Conservation (phyloP, 1,140 invertebrate genomes). For the Parasteatoda tepidariorum region DNA sequence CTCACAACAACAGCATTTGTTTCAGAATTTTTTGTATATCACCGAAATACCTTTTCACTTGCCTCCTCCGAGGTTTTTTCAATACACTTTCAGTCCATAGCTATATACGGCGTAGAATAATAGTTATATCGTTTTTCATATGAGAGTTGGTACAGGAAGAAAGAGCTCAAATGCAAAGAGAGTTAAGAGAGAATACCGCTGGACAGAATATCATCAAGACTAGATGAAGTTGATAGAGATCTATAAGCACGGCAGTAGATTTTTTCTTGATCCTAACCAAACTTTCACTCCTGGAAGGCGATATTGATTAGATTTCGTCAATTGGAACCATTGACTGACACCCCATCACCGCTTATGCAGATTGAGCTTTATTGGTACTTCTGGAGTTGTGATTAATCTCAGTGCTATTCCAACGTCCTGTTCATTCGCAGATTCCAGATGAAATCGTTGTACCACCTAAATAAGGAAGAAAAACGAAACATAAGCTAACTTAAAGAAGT, state of each 20-base stretch:
- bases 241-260: neutral
- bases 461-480: constrained; percentile 37
- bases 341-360: constrained; percentile 18
- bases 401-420: constrained; percentile 63
- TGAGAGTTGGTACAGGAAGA: too few relatives aligned
- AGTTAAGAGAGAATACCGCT: neutral
- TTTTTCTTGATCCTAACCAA: neutral
- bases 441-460: constrained; percentile 62
- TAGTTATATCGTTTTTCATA: too few relatives aligned
- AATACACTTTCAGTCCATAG: too few relatives aligned
- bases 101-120: too few relatives aligned
- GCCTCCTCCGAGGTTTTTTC: too few relatives aligned
- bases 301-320: neutral
- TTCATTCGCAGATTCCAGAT: constrained; percentile 52
- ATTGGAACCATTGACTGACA: neutral
- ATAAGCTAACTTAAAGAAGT: too few relatives aligned
- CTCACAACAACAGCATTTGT: too few relatives aligned
- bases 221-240: neutral
- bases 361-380: constrained; percentile 52
- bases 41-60: too few relatives aligned
- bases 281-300: neutral
- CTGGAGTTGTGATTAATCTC: constrained; percentile 64
- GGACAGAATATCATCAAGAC: neutral
- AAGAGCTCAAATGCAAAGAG: too few relatives aligned
- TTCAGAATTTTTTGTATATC: too few relatives aligned